phyloP scores from a whole-genome alignment of 2,888 invertebrate species.

The Orthosia gothica region DNA sequence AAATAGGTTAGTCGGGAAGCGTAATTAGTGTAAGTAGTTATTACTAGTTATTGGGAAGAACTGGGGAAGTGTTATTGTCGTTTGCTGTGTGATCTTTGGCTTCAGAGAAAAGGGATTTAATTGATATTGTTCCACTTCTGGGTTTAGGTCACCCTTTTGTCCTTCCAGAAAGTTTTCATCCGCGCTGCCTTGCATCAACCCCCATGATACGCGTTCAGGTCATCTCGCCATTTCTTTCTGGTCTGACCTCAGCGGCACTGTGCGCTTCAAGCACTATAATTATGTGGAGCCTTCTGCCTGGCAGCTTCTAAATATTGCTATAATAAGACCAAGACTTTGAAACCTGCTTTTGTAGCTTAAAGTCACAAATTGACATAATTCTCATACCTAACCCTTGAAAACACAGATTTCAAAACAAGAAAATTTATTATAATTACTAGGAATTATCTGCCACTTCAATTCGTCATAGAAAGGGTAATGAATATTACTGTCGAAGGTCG shows the following conservation, averaged over 20 bases:
- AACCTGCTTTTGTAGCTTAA: too few species aligned
- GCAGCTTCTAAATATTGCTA: too few species aligned
- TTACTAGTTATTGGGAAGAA: conserved; percentile 39
- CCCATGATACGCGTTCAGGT: too few species aligned
- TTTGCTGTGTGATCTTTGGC: conserved; percentile 14
- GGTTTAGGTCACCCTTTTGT: too few species aligned
- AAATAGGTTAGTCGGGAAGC: conserved; percentile 40
- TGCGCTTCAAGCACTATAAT: too few species aligned
- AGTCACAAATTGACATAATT: too few species aligned
- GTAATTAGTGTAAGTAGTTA: conserved; percentile 50
- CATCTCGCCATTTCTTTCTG: too few species aligned
- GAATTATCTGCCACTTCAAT: not conserved
- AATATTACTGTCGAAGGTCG: not conserved
- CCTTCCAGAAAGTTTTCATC: not conserved
- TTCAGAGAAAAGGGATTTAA: not conserved
- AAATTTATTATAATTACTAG: not conserved
- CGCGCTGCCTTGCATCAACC: not conserved
- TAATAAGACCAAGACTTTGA: too few species aligned
- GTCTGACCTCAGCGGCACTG: too few species aligned
- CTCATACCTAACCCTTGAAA: too few species aligned
- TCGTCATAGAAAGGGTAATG: not conserved
- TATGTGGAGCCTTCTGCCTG: too few species aligned
- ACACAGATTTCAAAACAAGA: not conserved
- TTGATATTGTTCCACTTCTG: too few species aligned
- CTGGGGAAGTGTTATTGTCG: not conserved